Evolutionary conservation across 2,797 vertebrate genomes (phyloP), one percentile per base, ranked within the genome.

Genomic region (Octomys mimax): DNA sequence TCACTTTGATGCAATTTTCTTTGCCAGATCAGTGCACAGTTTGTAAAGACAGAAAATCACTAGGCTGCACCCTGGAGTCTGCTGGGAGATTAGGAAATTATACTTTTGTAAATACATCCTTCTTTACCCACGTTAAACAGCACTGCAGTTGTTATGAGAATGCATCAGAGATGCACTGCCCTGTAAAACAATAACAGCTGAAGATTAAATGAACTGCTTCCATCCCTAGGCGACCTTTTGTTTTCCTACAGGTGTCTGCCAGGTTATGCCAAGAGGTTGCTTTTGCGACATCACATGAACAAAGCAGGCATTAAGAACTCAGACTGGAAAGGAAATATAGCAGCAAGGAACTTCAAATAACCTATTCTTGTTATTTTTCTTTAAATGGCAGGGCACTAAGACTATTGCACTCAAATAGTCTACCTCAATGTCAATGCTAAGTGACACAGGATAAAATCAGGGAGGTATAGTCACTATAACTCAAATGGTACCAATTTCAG

Each of bases 41-140:
- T 36, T 85, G 14, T 82, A 93, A 97, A 96, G 71, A 85, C 33
- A 94, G 39, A 95, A 95, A 96, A 84, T 87, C 77, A 89, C n/a
- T 52, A 91, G 21, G 14, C 24, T 89, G 22, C 1, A 85, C 73
- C 73, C 46, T 10, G 31, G 33, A 93, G 75, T 84, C 54, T 42
- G 6, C n/a, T 22, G n/a, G 31, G n/a, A 22, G 22, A 8, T n/a
- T 62, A 2, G 92, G 54, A 49, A 88, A 61, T 88, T 4, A 92
- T 6, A 75, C 24, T 62, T 95, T 73, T 54, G 5, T 75, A 90
- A 90, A 78, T 46, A 86, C 12, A 16, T 54, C 75, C 78, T 66
- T 54, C 59, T 80, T 91, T 68, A 73, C 9, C 92, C 5, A 39
- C 14, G 87, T 18, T 21, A 87, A 78, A 66, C 49, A 71, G 28